Percentiles rank a stretch among this genome's conserved stretches.
phyloP scores from a whole-genome alignment of 2,113 vertebrate species.

The Rhynchomys soricoides region DNA sequence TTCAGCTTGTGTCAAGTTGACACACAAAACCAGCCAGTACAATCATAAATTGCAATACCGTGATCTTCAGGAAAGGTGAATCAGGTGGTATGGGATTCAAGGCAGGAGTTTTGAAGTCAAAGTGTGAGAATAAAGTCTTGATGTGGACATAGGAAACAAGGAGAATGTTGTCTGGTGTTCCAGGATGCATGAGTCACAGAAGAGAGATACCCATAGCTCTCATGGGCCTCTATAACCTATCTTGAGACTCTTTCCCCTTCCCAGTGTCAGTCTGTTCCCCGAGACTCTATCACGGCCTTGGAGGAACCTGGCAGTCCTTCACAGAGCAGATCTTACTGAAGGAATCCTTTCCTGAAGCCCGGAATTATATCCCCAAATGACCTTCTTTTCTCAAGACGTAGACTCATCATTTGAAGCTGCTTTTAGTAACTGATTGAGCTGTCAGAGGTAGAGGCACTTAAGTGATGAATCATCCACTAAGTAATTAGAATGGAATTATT shows the following conservation, averaged over 20 bases:
- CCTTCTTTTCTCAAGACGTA: slow-evolving; percentile 29
- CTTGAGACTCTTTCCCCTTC: not conserved
- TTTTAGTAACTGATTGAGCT: slow-evolving; percentile 24
- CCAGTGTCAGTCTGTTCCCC: not conserved
- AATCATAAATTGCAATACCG: not conserved
- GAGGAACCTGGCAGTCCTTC: not conserved
- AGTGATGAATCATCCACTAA: slow-evolving; percentile 31
- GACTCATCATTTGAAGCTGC: not conserved
- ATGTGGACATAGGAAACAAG: not conserved
- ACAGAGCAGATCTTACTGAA: not conserved
- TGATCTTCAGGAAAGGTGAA: not conserved
- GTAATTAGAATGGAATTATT: slow-evolving; percentile 49
- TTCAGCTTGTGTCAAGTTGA: too few relatives aligned
- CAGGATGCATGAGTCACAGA: not conserved
- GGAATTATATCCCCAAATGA: not conserved
- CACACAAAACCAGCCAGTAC: too few relatives aligned
- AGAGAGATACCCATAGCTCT: not conserved
- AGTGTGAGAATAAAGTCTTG: not conserved
- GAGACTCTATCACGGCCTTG: not conserved
- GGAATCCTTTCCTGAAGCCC: not conserved
- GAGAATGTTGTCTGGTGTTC: not conserved
- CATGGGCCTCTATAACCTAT: not conserved
- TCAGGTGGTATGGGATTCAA: not conserved
- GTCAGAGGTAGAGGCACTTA: slow-evolving; percentile 6
- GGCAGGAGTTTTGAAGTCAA: not conserved